Percentiles rank a stretch among this genome's conserved stretches.
phyloP scores from a whole-genome alignment of 2,797 vertebrate genomes.

The Numenius phaeopus region DNA sequence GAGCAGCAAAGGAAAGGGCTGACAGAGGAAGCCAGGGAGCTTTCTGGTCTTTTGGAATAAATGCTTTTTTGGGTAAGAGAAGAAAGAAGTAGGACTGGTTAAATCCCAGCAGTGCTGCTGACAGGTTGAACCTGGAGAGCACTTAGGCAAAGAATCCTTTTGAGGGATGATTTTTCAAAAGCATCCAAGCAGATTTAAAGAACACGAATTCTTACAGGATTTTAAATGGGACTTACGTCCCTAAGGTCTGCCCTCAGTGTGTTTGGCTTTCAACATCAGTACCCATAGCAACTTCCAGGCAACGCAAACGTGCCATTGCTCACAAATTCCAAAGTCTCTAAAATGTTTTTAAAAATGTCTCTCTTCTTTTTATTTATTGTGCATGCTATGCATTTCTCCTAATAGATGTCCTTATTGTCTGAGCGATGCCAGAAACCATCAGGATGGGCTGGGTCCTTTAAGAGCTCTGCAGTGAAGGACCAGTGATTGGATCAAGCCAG shows the following conservation, averaged over 20 bases:
- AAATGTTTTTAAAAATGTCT: constrained; percentile 4
- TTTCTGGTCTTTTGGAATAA: constrained; percentile 4
- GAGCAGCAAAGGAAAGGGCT: not conserved
- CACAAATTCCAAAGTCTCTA: constrained; percentile 28
- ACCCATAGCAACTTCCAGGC: constrained; percentile 59
- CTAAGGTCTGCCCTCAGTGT: constrained; percentile 5
- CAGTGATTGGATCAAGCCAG: fast-evolving
- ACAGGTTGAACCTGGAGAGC: constrained; percentile 20
- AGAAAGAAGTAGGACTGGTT: not conserved
- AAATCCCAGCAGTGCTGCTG: not conserved
- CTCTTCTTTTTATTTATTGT: not conserved
- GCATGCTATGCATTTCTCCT: not conserved
- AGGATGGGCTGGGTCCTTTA: not conserved
- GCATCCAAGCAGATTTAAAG: not conserved
- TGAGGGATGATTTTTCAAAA: constrained; percentile 13
- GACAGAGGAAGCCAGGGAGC: not conserved
- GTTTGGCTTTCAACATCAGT: constrained; percentile 39
- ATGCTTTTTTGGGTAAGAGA: not conserved
- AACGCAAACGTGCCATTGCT: not conserved
- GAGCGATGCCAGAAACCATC: not conserved
- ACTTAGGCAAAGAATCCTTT: constrained; percentile 20
- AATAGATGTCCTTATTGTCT: not conserved
- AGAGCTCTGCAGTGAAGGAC: not conserved
- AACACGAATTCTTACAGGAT: not conserved
- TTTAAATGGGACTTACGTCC: constrained; percentile 19